Percentiles rank a stretch among this genome's conserved stretches.
Evolutionary conservation across 2,888 invertebrate genomes (phyloP).

Genomic region (Apomyelois bistriatella): DNA sequence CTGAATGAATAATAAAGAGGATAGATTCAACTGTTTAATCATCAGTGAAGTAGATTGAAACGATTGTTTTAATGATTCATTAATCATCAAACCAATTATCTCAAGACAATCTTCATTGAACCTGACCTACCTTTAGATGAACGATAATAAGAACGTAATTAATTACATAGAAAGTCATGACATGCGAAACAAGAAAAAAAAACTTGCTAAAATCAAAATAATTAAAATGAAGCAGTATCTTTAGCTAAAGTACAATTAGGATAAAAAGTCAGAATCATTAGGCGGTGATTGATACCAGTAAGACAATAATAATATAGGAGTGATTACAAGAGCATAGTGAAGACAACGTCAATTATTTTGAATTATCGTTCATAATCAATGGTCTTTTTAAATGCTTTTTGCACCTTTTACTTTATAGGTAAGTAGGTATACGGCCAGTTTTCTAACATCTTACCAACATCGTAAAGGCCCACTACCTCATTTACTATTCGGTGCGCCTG

Average conservation of each 20-base stretch:
- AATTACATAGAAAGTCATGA: not conserved
- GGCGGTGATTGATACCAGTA: not conserved
- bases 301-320: not conserved
- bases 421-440: too few relatives aligned
- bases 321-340: not conserved
- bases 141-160: conserved; percentile 3
- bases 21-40: not conserved
- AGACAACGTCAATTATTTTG: too few relatives aligned
- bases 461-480: too few relatives aligned
- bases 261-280: not conserved
- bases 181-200: not conserved
- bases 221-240: not conserved
- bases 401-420: too few relatives aligned
- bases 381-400: too few relatives aligned
- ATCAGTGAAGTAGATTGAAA: not conserved
- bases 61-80: conserved; percentile 16
- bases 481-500: too few relatives aligned
- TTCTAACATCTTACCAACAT: too few relatives aligned
- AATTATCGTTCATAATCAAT: too few relatives aligned
- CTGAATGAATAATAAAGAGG: too few relatives aligned
- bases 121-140: conserved; percentile 7
- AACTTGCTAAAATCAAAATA: not conserved
- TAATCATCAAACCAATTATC: conserved; percentile 22
- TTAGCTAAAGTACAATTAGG: not conserved
- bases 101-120: conserved; percentile 22